Evolutionary conservation across 2,113 vertebrate genomes (phyloP).

Genomic region (Oreotrochilus melanogaster): DNA sequence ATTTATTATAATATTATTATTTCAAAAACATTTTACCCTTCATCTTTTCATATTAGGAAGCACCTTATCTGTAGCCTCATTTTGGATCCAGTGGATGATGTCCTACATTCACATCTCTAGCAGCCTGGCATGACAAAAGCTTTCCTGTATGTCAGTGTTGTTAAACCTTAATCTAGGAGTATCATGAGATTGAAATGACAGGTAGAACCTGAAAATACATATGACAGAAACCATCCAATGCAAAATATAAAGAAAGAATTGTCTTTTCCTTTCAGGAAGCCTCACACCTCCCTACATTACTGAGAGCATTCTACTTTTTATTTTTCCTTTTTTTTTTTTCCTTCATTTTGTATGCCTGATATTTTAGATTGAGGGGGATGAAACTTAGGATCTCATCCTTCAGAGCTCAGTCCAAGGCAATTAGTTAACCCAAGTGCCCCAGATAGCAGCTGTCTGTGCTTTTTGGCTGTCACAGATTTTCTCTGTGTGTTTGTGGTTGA

Average conservation of each 20-base stretch:
- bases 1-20: not conserved
- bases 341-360: not conserved
- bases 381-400: not conserved
- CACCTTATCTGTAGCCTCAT: not conserved
- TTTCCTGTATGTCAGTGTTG: not conserved
- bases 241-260: not conserved
- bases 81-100: not conserved
- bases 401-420: not conserved
- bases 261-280: not conserved
- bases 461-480: not conserved
- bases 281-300: not conserved
- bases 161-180: not conserved
- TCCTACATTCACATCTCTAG: not conserved
- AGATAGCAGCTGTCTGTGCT: not conserved
- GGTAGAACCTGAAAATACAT: not conserved
- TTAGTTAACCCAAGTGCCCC: not conserved
- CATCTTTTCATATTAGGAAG: not conserved
- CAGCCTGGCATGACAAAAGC: not conserved
- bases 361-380: not conserved
- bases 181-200: not conserved
- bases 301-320: not conserved
- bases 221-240: not conserved
- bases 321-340: accelerated
- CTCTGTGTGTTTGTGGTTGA: not conserved
- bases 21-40: not conserved